Evolutionary conservation across 2,113 vertebrate genomes (phyloP).

Genomic region (Oreochromis niloticus): DNA sequence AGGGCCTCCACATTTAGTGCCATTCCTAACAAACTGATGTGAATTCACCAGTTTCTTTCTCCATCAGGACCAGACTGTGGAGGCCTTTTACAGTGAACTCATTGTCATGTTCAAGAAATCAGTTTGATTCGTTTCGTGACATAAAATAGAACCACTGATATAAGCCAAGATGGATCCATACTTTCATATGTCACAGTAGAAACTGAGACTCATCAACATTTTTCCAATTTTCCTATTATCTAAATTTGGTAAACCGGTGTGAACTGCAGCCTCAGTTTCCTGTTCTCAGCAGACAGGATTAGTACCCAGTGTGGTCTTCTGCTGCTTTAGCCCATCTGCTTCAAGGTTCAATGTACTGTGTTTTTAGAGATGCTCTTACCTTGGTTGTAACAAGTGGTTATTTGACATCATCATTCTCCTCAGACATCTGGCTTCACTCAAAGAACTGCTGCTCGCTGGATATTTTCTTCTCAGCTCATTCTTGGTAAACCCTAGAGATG

Average conservation of each 20-base stretch:
- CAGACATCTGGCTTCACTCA: neutral
- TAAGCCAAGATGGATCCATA: neutral
- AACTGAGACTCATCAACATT: neutral
- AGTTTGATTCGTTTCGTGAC: neutral
- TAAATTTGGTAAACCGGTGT: neutral
- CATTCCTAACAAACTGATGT: neutral
- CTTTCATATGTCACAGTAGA: neutral
- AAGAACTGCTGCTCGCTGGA: neutral
- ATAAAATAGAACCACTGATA: neutral
- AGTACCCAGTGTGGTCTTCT: neutral
- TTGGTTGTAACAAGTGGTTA: neutral
- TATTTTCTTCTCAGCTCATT: neutral
- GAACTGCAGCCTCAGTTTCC: neutral
- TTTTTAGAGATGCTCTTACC: neutral
- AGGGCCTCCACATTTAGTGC: neutral
- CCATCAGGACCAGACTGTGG: neutral
- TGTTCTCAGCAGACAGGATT: neutral
- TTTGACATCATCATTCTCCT: neutral
- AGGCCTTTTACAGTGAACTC: neutral
- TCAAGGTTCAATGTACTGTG: neutral
- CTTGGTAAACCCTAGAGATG: neutral
- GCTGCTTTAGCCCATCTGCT: neutral
- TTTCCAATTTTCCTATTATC: neutral
- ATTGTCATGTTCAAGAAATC: neutral
- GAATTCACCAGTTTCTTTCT: neutral